phyloP scores from a whole-genome alignment of 2,113 vertebrate genomes.

The Phoenicopterus ruber region DNA sequence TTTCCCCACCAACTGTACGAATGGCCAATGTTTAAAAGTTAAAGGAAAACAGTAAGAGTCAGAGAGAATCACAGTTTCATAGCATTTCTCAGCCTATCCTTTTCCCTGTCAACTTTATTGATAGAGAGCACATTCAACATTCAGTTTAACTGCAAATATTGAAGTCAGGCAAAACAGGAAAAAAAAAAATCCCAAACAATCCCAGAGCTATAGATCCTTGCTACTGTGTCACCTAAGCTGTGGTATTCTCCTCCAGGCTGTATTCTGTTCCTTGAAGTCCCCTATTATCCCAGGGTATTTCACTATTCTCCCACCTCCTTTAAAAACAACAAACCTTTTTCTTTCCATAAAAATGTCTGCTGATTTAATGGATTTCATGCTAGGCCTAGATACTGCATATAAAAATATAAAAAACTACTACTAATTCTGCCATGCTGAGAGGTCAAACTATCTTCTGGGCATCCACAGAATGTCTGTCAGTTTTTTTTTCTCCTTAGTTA shows the following conservation, averaged over 20 bases:
- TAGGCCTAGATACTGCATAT: background rate
- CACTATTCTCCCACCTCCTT: background rate
- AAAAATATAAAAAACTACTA: background rate
- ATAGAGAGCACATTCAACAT: background rate
- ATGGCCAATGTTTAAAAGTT: background rate
- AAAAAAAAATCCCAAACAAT: background rate
- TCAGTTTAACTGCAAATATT: background rate
- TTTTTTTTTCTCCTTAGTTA: background rate
- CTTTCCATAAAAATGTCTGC: background rate
- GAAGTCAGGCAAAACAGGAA: background rate
- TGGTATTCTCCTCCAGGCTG: background rate
- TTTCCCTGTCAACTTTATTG: background rate
- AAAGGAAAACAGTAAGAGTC: background rate
- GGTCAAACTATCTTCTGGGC: background rate
- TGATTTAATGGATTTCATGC: background rate
- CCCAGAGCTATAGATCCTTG: background rate
- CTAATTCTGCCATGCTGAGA: background rate
- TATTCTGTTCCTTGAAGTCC: background rate
- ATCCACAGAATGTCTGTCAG: background rate
- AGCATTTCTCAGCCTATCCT: background rate
- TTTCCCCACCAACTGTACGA: background rate
- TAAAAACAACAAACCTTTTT: background rate
- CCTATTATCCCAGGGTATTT: background rate
- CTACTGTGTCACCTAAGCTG: background rate
- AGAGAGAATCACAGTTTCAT: background rate